These are phyloP conservation scores for Drosophila recens DNA, from an alignment of 2,888 invertebrate species.

Conservation along the genomic window DNA sequence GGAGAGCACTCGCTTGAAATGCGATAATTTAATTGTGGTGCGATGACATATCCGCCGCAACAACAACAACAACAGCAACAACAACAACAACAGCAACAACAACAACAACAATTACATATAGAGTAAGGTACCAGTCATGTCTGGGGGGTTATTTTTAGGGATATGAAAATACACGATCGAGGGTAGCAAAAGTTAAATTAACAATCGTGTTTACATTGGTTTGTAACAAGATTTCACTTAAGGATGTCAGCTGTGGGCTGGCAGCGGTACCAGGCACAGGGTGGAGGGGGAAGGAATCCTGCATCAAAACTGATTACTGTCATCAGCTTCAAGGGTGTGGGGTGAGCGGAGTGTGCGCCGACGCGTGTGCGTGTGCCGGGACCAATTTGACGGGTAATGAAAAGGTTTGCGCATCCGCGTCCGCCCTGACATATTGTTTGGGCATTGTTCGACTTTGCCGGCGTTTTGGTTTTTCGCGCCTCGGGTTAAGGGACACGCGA, in stretches of 20 bases:
- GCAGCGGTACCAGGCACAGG: slow-evolving; percentile 31
- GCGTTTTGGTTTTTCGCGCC: slow-evolving; percentile 84
- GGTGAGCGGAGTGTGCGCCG: slow-evolving; percentile 62
- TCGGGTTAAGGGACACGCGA: slow-evolving; percentile 79
- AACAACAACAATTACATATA: slow-evolving; percentile 19
- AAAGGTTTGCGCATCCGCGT: slow-evolving; percentile 83
- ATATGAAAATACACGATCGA: slow-evolving; percentile 43
- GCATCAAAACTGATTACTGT: slow-evolving; percentile 84
- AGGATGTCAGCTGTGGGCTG: slow-evolving; percentile 80
- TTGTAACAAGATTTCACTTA: slow-evolving; percentile 85
- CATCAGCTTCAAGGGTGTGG: slow-evolving; percentile 66
- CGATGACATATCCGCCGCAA: slow-evolving; percentile 62
- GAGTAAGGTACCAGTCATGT: slow-evolving; percentile 18
- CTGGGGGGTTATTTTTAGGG: slow-evolving; percentile 9
- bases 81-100: slow-evolving; percentile 17
- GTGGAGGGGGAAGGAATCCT: slow-evolving; percentile 45
- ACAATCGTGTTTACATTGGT: slow-evolving; percentile 85
- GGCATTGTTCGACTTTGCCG: slow-evolving; percentile 68
- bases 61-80: slow-evolving; percentile 18
- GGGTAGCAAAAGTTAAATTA: slow-evolving; percentile 78
- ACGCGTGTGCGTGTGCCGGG: slow-evolving; percentile 52
- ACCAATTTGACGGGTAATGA: slow-evolving; percentile 79
- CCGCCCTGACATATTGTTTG: slow-evolving; percentile 74
- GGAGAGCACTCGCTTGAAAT: slow-evolving; percentile 76
- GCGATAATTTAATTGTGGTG: slow-evolving; percentile 85